These are phyloP conservation scores for Glossosoma conforme DNA, from an alignment of 1,140 invertebrate genomes.

Conservation along the genomic window DNA sequence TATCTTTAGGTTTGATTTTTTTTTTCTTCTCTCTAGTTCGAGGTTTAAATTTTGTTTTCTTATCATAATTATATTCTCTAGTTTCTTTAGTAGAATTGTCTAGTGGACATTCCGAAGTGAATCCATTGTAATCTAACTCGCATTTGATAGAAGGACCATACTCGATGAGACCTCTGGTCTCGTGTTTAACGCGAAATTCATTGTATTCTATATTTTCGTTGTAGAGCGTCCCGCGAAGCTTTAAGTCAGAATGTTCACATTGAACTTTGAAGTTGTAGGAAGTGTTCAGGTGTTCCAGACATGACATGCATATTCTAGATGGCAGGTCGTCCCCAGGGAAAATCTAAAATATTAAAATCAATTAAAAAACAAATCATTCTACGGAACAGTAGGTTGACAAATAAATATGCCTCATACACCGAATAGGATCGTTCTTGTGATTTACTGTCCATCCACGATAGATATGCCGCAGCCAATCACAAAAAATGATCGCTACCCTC, in stretches of 20 bases:
- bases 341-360: conserved; percentile 44
- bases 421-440: too few species aligned
- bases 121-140: conserved; percentile 10
- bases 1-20: too few species aligned
- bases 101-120: conserved; percentile 1
- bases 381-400: too few species aligned
- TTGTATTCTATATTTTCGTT: conserved; percentile 5
- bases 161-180: neutral
- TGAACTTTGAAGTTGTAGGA: conserved; percentile 41
- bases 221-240: conserved; percentile 30
- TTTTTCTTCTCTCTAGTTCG: too few species aligned
- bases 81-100: too few species aligned
- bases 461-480: too few species aligned
- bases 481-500: too few species aligned
- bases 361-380: too few species aligned
- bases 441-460: too few species aligned
- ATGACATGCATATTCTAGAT: conserved; percentile 37
- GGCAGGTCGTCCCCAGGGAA: conserved; percentile 40
- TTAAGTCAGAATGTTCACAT: conserved; percentile 39
- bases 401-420: too few species aligned
- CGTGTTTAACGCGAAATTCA: neutral
- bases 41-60: too few species aligned
- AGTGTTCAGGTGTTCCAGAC: conserved; percentile 35
- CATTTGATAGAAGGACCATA: conserved; percentile 4
- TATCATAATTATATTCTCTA: too few species aligned